Evolutionary conservation across 2,797 vertebrate species (phyloP).

Genomic region (Sebastes kiyomatsui): DNA sequence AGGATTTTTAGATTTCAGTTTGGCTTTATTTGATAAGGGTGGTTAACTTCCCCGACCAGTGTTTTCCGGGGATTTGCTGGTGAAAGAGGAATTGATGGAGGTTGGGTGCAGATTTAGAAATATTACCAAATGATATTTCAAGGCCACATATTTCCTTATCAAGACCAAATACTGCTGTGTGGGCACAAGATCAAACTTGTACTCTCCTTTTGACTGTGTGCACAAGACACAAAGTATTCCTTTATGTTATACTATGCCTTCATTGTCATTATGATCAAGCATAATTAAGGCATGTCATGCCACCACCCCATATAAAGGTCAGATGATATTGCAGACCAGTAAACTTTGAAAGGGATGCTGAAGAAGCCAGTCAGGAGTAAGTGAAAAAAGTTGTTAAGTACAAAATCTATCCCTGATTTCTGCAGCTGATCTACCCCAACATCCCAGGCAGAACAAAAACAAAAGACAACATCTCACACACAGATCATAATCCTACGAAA

Average conservation of each 20-base stretch:
- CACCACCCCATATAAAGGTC: neutral
- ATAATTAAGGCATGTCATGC: neutral
- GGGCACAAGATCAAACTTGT: neutral
- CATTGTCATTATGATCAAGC: neutral
- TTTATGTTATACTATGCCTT: neutral
- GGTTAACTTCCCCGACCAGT: neutral
- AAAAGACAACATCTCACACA: too few relatives aligned
- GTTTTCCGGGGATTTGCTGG: neutral
- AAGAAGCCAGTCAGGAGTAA: too few relatives aligned
- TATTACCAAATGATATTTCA: neutral
- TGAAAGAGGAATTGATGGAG: neutral
- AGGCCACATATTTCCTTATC: neutral
- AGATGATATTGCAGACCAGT: too few relatives aligned
- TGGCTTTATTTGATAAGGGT: neutral
- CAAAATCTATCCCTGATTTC: too few relatives aligned
- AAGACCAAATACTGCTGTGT: neutral
- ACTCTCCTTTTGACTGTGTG: neutral
- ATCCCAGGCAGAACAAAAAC: too few relatives aligned
- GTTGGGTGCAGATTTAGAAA: neutral
- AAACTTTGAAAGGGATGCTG: too few relatives aligned
- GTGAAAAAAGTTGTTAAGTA: too few relatives aligned
- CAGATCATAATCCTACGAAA: neutral
- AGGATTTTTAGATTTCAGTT: slow-evolving; percentile 9
- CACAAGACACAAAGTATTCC: neutral
- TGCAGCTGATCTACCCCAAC: too few relatives aligned